A percentile compares a stretch with the other conserved stretches of the same genome.
phyloP scores from a whole-genome alignment of 2,888 invertebrate species.

The Halictus quadricinctus region DNA sequence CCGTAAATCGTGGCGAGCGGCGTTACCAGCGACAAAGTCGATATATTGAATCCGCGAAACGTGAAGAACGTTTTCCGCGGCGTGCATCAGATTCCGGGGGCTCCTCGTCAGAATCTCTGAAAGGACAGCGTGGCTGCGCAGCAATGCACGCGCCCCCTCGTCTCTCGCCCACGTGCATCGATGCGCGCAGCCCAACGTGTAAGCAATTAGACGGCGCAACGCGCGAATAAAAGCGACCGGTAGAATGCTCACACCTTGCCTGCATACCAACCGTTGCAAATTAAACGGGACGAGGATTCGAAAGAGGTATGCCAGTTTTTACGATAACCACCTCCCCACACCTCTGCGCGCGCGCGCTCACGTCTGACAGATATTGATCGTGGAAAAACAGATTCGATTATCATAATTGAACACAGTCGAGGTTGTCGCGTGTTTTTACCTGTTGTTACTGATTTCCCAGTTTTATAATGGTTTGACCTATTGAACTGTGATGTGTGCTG shows the following conservation, averaged over 20 bases:
- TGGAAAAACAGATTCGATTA: neutral
- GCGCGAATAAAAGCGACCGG: slow-evolving; percentile 66
- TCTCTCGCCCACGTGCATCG: slow-evolving; percentile 64
- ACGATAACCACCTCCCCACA: neutral
- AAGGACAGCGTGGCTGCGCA: slow-evolving; percentile 34
- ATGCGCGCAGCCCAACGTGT: slow-evolving; percentile 54
- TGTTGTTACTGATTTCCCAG: neutral
- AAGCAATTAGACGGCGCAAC: slow-evolving; percentile 67
- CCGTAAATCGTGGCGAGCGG: too few relatives aligned
- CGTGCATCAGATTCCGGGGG: slow-evolving; percentile 17
- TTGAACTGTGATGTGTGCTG: neutral
- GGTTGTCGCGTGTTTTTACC: neutral
- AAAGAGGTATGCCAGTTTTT: slow-evolving; percentile 15
- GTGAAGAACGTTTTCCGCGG: neutral
- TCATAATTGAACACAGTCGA: neutral
- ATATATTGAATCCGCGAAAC: neutral
- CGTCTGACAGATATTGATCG: neutral
- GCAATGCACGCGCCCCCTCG: slow-evolving; percentile 25
- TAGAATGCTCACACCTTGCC: slow-evolving; percentile 53
- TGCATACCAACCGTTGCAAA: slow-evolving; percentile 51
- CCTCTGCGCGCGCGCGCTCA: neutral
- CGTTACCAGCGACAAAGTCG: neutral
- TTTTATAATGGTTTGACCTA: neutral
- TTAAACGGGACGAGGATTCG: slow-evolving; percentile 43
- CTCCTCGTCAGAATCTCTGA: slow-evolving; percentile 28